phyloP scores from a whole-genome alignment of 1,140 invertebrate species.

The Euura lappo region DNA sequence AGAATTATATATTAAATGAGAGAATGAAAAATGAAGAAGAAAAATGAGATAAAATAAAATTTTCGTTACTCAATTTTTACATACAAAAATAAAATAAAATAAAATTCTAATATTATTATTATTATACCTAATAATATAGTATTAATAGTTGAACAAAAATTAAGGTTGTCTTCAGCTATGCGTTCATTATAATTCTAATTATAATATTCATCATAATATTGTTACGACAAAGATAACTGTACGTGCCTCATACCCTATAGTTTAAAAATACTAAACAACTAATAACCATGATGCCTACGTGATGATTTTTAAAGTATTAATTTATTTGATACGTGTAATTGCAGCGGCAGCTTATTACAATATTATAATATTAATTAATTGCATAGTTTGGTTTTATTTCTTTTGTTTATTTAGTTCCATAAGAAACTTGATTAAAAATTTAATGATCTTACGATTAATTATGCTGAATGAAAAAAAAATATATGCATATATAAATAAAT shows the following conservation, averaged over 20 bases:
- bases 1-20: conserved; percentile 1
- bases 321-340: conserved; percentile 45
- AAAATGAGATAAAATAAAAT: neutral
- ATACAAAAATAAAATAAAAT: conserved; percentile 28
- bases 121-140: conserved; percentile 16
- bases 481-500: neutral
- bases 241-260: conserved; percentile 37
- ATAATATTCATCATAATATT: conserved; percentile 17
- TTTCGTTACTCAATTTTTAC: conserved; percentile 34
- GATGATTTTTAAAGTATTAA: conserved; percentile 36
- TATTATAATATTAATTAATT: conserved; percentile 33
- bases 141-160: neutral
- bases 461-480: conserved; percentile 21
- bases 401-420: no score
- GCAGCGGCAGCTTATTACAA: conserved; percentile 41
- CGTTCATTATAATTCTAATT: conserved; percentile 28
- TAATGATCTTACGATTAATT: conserved; percentile 24
- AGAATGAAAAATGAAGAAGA: no score
- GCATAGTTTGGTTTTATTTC: conserved; percentile 30
- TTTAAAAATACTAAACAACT: conserved; percentile 8
- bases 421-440: conserved; percentile 22
- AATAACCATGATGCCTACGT: conserved; percentile 26
- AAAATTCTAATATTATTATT: no score
- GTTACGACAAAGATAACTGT: conserved; percentile 30
- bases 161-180: conserved; percentile 8